Conservation (phyloP, 2,888 invertebrate genomes). For the Stenichneumon culpator region DNA sequence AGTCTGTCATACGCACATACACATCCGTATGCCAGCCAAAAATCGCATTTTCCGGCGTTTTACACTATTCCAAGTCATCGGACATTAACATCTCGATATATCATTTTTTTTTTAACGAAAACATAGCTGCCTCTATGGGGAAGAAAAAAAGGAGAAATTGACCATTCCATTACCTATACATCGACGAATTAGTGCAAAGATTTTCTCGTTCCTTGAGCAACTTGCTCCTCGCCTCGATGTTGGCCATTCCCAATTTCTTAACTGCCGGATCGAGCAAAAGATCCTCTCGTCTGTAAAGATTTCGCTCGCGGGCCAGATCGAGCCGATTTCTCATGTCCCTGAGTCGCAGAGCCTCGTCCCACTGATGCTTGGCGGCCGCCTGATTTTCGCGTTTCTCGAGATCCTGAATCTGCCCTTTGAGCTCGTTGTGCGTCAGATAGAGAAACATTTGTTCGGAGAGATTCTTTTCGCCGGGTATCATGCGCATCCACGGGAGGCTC, state of each 20-base stretch:
- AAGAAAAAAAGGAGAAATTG: background rate
- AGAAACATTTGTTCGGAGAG: slow-evolving; percentile 78
- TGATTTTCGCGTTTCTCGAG: slow-evolving; percentile 76
- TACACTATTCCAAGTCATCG: background rate
- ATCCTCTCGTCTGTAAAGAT: slow-evolving; percentile 76
- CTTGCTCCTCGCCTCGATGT: slow-evolving; percentile 74
- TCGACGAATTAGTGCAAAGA: slow-evolving; percentile 74
- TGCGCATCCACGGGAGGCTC: slow-evolving; percentile 75
- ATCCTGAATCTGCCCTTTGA: slow-evolving; percentile 78
- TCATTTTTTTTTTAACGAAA: no score
- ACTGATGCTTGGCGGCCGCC: slow-evolving; percentile 78
- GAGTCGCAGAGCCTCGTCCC: slow-evolving; percentile 81
- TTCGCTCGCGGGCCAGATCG: slow-evolving; percentile 78
- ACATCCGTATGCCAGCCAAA: no score
- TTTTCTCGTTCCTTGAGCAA: slow-evolving; percentile 75
- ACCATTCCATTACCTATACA: slow-evolving; percentile 77
- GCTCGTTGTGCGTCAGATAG: slow-evolving; percentile 78
- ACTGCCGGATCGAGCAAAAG: slow-evolving; percentile 75
- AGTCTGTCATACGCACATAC: no score
- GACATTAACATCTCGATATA: background rate
- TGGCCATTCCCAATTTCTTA: slow-evolving; percentile 73
- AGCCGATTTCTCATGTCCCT: slow-evolving; percentile 81
- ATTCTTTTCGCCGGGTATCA: slow-evolving; percentile 74
- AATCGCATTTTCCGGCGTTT: no score
- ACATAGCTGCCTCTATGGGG: background rate